Conservation (phyloP, 1,140 invertebrate species). For the Reticulitermes speratus region DNA sequence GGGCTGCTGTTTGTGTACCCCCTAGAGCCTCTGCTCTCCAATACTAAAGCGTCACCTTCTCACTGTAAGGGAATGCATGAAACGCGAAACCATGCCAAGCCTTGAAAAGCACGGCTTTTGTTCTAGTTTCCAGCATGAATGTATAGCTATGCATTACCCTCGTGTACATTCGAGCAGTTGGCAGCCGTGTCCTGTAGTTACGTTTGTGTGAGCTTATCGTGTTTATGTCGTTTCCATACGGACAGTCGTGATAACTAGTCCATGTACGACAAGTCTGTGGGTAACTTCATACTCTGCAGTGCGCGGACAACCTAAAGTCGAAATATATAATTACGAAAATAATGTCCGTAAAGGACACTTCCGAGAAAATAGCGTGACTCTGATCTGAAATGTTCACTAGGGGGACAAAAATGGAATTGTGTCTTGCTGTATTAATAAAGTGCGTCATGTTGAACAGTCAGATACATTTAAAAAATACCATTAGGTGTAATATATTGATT, state of each 20-base stretch:
- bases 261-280: background rate
- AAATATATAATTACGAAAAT: background rate
- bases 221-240: background rate
- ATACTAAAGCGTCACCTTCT: slow-evolving; percentile 4
- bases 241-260: background rate
- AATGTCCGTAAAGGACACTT: background rate
- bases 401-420: too few relatives aligned
- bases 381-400: too few relatives aligned
- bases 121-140: background rate
- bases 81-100: background rate
- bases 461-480: too few relatives aligned
- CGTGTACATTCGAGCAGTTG: background rate
- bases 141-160: background rate
- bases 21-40: background rate
- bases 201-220: too few relatives aligned
- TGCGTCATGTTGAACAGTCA: too few relatives aligned
- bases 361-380: background rate
- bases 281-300: background rate
- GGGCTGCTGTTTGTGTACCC: background rate
- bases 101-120: background rate
- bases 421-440: too few relatives aligned
- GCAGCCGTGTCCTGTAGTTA: background rate
- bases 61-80: background rate
- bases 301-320: background rate
- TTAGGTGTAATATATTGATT: too few relatives aligned